Evolutionary conservation across 1,140 invertebrate species (phyloP).

Genomic region (Brachionus sp.): DNA sequence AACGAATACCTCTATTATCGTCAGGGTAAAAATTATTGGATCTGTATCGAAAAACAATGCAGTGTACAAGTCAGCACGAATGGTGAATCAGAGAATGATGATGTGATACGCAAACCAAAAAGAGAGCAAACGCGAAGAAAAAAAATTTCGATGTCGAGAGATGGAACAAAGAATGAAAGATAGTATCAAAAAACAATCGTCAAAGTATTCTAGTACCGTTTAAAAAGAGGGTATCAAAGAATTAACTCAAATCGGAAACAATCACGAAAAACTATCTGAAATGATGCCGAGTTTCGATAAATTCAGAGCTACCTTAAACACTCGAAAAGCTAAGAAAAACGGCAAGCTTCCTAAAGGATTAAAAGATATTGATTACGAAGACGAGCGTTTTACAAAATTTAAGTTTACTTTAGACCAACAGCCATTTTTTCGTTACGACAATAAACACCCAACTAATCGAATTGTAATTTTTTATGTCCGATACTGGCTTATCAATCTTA

Average conservation of each 20-base stretch:
- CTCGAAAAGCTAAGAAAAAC: too few relatives aligned
- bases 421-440: too few relatives aligned
- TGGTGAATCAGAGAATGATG: neutral
- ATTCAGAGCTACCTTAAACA: too few relatives aligned
- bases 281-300: too few relatives aligned
- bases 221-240: too few relatives aligned
- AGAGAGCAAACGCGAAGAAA: neutral
- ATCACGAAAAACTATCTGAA: too few relatives aligned
- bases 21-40: neutral
- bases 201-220: too few relatives aligned
- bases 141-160: neutral
- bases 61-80: neutral
- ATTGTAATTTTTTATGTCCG: neutral
- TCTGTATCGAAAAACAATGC: neutral
- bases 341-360: too few relatives aligned
- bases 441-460: neutral
- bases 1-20: neutral
- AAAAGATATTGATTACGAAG: too few relatives aligned
- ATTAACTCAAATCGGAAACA: too few relatives aligned
- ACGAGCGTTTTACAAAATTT: too few relatives aligned
- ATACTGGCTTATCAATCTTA: neutral
- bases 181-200: neutral
- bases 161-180: neutral
- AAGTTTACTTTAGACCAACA: too few relatives aligned
- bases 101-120: neutral